Evolutionary conservation across 1,140 invertebrate genomes (phyloP).

Genomic region (Aphaenogaster floridana): DNA sequence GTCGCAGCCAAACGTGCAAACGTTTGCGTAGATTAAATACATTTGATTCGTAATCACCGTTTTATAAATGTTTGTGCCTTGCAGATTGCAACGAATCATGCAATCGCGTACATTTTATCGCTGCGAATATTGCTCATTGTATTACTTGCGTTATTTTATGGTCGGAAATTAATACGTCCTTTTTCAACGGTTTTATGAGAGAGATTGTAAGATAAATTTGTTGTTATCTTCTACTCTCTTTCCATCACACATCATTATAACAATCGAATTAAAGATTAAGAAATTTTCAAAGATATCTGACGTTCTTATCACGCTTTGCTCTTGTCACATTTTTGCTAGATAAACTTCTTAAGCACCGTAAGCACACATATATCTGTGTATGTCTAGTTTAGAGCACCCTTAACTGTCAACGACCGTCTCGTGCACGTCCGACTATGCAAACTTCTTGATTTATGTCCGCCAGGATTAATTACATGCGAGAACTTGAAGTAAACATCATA

Average conservation of each 20-base stretch:
- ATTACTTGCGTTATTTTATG: slow-evolving; percentile 4
- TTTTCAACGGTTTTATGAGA: not conserved
- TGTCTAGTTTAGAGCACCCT: not conserved
- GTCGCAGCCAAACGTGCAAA: not conserved
- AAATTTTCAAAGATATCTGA: not conserved
- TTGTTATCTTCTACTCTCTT: not conserved
- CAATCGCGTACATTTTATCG: not conserved
- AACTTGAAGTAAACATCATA: slow-evolving; percentile 14
- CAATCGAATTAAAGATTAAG: not conserved
- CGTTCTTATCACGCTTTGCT: not conserved
- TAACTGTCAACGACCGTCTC: not conserved
- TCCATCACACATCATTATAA: not conserved
- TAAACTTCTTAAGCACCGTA: not conserved
- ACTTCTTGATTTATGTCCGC: slow-evolving; percentile 47
- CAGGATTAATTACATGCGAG: slow-evolving; percentile 32
- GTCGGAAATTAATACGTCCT: not conserved
- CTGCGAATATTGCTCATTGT: not conserved
- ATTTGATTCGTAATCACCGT: not conserved
- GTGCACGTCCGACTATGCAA: not conserved
- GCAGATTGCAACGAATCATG: not conserved
- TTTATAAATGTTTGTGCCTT: slow-evolving; percentile 4
- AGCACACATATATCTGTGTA: not conserved
- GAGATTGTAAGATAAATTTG: not conserved
- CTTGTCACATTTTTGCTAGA: not conserved
- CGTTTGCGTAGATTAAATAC: slow-evolving; percentile 20